A percentile compares a stretch with the other conserved stretches of the same genome.
Conservation (phyloP, 2,888 invertebrate species). For the Harpalus rufipes region DNA sequence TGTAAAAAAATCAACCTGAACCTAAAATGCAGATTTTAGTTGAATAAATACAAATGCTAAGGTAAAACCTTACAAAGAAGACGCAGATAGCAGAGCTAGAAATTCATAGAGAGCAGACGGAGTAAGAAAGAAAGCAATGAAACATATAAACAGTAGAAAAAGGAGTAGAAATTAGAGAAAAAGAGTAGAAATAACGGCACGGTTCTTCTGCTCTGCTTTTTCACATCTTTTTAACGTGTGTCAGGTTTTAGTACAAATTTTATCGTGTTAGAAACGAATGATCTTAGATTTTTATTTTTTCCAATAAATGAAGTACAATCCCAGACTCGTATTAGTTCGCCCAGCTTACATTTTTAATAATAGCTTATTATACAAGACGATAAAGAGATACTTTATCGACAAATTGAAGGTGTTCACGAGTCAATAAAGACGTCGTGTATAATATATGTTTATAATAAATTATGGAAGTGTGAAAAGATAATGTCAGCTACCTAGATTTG, state of each 20-base stretch:
- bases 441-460: too few species aligned
- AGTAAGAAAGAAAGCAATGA: slow-evolving; percentile 68
- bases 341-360: too few species aligned
- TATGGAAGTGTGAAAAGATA: too few species aligned
- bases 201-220: slow-evolving; percentile 17
- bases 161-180: slow-evolving; percentile 65
- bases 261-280: background rate
- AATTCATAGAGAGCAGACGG: slow-evolving; percentile 68
- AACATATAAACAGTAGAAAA: slow-evolving; percentile 50
- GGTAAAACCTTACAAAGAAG: slow-evolving; percentile 51
- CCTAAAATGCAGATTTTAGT: slow-evolving; percentile 51
- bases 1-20: slow-evolving; percentile 55
- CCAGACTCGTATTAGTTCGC: too few species aligned
- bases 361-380: too few species aligned
- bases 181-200: slow-evolving; percentile 63
- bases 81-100: slow-evolving; percentile 67
- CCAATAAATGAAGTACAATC: too few species aligned
- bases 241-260: background rate
- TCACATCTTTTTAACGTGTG: background rate
- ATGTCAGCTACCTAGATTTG: too few species aligned
- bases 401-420: too few species aligned
- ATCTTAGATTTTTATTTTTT: too few species aligned
- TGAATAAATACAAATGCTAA: slow-evolving; percentile 35
- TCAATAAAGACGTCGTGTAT: too few species aligned
- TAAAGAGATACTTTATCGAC: too few species aligned